phyloP scores from a whole-genome alignment of 2,888 invertebrate species.

The Dastarcus helophoroides region DNA sequence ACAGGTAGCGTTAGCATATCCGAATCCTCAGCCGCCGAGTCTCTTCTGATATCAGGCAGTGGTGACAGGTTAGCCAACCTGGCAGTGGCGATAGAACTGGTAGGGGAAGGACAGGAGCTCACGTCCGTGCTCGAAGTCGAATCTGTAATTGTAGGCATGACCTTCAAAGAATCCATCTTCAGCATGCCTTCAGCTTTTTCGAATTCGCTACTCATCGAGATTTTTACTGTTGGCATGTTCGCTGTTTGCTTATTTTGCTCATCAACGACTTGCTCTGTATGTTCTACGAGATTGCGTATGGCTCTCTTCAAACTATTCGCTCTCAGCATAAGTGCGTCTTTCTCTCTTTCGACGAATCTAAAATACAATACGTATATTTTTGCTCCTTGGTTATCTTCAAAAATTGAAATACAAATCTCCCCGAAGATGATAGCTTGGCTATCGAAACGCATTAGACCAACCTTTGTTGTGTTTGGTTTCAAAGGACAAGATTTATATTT shows the following conservation, averaged over 20 bases:
- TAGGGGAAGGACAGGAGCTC: constrained; percentile 42
- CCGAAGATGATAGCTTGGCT: too few relatives aligned
- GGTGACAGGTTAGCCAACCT: constrained; percentile 54
- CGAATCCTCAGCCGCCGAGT: constrained; percentile 46
- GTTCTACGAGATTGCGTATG: constrained; percentile 66
- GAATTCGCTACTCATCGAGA: constrained; percentile 28
- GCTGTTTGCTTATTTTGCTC: constrained; percentile 37
- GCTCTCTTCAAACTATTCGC: constrained; percentile 78
- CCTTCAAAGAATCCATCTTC: constrained; percentile 33
- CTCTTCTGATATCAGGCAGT: constrained; percentile 51
- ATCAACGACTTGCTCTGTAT: constrained; percentile 61
- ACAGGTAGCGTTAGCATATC: constrained; percentile 52
- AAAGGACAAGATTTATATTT: too few relatives aligned
- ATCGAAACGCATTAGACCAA: too few relatives aligned
- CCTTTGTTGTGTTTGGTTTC: too few relatives aligned
- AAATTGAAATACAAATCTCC: too few relatives aligned
- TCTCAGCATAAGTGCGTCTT: constrained; percentile 47
- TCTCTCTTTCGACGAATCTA: constrained; percentile 42
- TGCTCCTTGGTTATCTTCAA: too few relatives aligned
- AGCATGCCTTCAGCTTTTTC: constrained; percentile 20
- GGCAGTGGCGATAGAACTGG: constrained; percentile 34
- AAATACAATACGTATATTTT: too few relatives aligned
- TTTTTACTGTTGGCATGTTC: constrained; percentile 29
- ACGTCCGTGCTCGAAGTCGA: constrained; percentile 36
- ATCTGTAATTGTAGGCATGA: constrained; percentile 25